Conservation (phyloP, 2,113 vertebrate genomes). For the Carassius gibelio region DNA sequence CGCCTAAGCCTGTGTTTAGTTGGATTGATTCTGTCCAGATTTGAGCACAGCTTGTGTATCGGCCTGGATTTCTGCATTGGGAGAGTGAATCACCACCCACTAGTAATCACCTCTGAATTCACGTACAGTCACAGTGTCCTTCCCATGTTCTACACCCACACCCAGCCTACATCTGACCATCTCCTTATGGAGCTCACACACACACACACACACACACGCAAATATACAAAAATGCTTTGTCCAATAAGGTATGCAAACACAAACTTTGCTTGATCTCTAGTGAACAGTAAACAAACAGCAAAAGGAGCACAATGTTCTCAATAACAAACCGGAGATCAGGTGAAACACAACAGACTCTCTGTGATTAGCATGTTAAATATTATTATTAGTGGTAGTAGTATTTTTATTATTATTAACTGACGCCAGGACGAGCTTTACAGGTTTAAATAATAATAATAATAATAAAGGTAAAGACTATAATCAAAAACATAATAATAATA, state of each 20-base stretch:
- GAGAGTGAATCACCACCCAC: slow-evolving; percentile 25
- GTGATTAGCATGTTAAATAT: not conserved
- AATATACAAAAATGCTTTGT: not conserved
- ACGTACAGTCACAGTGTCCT: slow-evolving; percentile 5
- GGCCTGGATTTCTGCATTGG: not conserved
- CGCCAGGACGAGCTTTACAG: not conserved
- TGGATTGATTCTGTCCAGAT: slow-evolving; percentile 9
- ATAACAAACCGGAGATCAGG: not conserved
- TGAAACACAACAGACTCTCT: not conserved
- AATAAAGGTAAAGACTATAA: no score
- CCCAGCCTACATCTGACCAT: slow-evolving; percentile 16
- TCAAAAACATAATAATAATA: no score
- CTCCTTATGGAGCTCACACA: not conserved
- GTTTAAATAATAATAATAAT: no score
- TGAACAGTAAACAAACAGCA: not conserved
- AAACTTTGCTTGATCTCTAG: not conserved
- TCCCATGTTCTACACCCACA: slow-evolving; percentile 21
- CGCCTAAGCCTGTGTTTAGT: slow-evolving; percentile 6
- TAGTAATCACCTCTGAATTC: slow-evolving; percentile 24
- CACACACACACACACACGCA: not conserved
- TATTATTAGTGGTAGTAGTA: not conserved
- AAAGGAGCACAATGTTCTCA: not conserved
- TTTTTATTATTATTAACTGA: not conserved
- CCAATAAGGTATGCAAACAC: not conserved
- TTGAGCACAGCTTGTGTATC: not conserved